A percentile compares a stretch with the other conserved stretches of the same genome.
Conservation (phyloP, 2,113 vertebrate genomes). For the Eurypyga helias region DNA sequence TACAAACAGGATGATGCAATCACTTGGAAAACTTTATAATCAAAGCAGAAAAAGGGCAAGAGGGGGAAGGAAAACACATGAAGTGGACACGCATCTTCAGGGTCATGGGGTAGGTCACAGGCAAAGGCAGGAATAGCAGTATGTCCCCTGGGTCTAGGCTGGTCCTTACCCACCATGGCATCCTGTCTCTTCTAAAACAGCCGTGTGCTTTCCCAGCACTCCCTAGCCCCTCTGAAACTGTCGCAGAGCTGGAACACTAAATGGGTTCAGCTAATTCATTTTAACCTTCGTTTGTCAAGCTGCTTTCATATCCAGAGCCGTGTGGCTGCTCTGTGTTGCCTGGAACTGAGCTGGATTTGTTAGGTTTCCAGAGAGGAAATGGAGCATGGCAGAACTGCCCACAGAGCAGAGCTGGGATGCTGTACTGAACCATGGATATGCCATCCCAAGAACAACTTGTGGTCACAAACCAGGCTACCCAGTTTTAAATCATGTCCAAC, state of each 20-base stretch:
- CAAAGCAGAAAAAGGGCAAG: neutral
- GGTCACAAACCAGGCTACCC: neutral
- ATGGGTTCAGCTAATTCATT: neutral
- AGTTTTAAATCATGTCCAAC: neutral
- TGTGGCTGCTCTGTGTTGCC: neutral
- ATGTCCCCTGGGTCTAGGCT: neutral
- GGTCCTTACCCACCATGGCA: neutral
- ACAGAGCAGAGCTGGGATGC: neutral
- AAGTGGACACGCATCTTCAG: neutral
- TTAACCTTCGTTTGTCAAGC: neutral
- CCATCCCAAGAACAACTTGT: neutral
- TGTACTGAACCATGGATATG: accelerated
- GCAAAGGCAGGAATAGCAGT: neutral
- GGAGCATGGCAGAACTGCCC: neutral
- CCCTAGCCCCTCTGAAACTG: neutral
- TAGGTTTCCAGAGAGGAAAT: neutral
- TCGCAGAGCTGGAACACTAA: neutral
- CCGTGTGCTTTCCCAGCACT: neutral
- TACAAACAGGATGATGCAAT: slow-evolving; percentile 31
- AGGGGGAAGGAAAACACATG: neutral
- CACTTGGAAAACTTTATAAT: neutral
- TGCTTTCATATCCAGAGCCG: neutral
- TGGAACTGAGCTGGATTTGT: neutral
- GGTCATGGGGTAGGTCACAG: neutral
- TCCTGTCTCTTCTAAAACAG: neutral